These are phyloP conservation scores for Malurus leucopterus DNA, from an alignment of 2,797 vertebrate species.

Conservation along the genomic window DNA sequence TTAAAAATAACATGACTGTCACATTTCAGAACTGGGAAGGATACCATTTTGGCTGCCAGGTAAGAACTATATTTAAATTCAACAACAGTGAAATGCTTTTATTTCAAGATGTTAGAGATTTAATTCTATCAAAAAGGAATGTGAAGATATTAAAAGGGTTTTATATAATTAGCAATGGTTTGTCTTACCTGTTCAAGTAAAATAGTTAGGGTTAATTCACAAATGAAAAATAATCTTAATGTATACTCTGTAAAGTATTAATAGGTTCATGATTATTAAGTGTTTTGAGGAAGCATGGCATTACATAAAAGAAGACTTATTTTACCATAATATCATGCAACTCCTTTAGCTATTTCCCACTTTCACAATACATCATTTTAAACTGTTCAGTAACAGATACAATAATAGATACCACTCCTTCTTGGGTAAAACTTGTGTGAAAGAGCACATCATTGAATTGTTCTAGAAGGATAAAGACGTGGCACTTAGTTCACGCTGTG, in stretches of 20 bases:
- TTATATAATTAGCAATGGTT: background rate
- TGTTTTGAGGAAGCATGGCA: background rate
- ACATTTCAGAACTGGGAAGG: background rate
- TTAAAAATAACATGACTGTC: background rate
- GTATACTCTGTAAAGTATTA: background rate
- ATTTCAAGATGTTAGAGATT: background rate
- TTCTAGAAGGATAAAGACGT: background rate
- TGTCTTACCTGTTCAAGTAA: background rate
- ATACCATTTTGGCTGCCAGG: background rate
- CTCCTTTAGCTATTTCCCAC: background rate
- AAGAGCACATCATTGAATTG: background rate
- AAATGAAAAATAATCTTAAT: background rate
- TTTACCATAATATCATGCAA: background rate
- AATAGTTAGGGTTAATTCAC: background rate
- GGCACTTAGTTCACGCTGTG: background rate
- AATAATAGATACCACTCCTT: background rate
- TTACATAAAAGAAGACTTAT: background rate
- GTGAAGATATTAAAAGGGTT: background rate
- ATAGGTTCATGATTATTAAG: background rate
- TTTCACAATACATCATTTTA: background rate
- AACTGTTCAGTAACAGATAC: background rate
- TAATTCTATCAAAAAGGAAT: background rate
- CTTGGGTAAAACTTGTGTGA: background rate
- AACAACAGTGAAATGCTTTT: background rate
- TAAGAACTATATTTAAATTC: background rate